Base-by-base conservation (phyloP, 2,113 vertebrate genomes). In the Alligator sinensis region DNA sequence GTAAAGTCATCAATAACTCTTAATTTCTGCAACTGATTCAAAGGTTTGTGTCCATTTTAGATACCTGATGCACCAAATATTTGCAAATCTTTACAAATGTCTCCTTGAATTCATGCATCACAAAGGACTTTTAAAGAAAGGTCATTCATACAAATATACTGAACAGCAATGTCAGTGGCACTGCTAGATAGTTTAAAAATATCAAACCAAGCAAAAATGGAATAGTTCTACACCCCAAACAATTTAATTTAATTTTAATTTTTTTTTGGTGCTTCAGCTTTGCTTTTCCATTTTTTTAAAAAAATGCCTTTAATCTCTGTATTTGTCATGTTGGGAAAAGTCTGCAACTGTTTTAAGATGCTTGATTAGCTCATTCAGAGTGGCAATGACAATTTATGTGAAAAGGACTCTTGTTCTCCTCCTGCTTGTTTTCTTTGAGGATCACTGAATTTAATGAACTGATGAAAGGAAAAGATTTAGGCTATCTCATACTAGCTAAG, bases 271-370 rank as follows among this genome's bases (percentile, higher is more conserved):
- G 66, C 28, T 80, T 77, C 84, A 64, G 80, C 81, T 96, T 87
- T 94, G 79, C 9, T 87, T 92, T 85, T 88, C 18, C 76, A 93
- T 25, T 92, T 96, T 94, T 34, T 34, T 34, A 34, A 34, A 34
- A 34, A 34, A 86, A 87, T 83, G 28, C 4, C 90, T 96, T 97
- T 95, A 34, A 96, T 96, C 84, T 94, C 68, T 91, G 86, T 54
- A 90, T 84, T 94, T 63, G 82, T 84, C 84, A 92, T 80, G 60
- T 15, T 1, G 1, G 89, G 82, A 88, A 87, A 63, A 78, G 27
- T 68, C 60, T 84, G 76, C 81, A 55, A 8, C 74, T 88, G 58
- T 90, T 86, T 95, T 82, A 80, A 85, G 60, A 68, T 72, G 79
- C 81, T 95, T 96, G 94, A 96, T 96, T 93, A 92, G 60, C 28